These are phyloP conservation scores for Azorinus chamasolen DNA, from an alignment of 2,888 invertebrate species.

Conservation along the genomic window DNA sequence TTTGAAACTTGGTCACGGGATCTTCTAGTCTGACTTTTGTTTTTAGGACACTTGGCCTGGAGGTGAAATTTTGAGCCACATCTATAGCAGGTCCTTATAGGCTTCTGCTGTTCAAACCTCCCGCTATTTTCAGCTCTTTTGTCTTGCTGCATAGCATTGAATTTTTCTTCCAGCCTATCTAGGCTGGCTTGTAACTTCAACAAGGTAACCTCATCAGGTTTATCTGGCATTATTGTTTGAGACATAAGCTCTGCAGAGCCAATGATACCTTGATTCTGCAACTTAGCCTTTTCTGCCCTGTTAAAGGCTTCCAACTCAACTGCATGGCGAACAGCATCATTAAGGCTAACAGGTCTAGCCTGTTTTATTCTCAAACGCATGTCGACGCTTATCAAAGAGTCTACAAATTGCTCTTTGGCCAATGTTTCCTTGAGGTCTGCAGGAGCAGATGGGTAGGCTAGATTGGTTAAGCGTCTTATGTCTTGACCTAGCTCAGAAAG, in stretches of 20 bases:
- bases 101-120: too few relatives aligned
- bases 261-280: too few relatives aligned
- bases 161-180: too few relatives aligned
- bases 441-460: slow-evolving; percentile 10
- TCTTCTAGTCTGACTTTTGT: too few relatives aligned
- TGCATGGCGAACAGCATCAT: slow-evolving; percentile 6
- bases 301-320: slow-evolving; percentile 5
- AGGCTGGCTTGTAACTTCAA: too few relatives aligned
- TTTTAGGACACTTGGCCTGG: not conserved
- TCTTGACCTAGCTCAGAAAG: slow-evolving; percentile 17
- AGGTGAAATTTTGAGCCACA: not conserved
- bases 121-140: too few relatives aligned
- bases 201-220: too few relatives aligned
- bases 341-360: not conserved
- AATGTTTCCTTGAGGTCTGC: too few relatives aligned
- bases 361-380: slow-evolving; percentile 8
- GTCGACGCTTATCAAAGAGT: not conserved
- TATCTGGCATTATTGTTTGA: too few relatives aligned
- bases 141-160: too few relatives aligned
- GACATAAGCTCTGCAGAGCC: too few relatives aligned
- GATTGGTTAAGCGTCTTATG: slow-evolving; percentile 5
- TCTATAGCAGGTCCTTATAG: not conserved
- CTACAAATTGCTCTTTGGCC: too few relatives aligned
- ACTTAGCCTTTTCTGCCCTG: slow-evolving; percentile 6
- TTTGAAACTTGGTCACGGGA: not conserved